phyloP scores from a whole-genome alignment of 1,140 invertebrate genomes.

The Drosophila miranda region DNA sequence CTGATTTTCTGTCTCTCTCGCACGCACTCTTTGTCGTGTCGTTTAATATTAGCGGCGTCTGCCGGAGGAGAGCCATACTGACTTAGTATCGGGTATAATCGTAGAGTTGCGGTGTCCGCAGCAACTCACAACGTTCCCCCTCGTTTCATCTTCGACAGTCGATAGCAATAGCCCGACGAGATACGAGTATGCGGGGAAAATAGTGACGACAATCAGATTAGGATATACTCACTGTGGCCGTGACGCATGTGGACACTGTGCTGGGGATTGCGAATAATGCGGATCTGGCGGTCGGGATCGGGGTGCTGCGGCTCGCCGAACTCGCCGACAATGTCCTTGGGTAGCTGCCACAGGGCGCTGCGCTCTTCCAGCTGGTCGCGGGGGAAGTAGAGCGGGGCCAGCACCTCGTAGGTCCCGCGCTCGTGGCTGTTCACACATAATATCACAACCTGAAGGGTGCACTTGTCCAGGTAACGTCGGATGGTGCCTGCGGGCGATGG shows the following conservation, averaged over 20 bases:
- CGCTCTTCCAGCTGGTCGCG: conserved; percentile 90
- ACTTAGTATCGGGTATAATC: no score
- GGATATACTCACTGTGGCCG: conserved; percentile 53
- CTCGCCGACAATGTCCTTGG: conserved; percentile 88
- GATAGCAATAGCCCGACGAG: conserved; percentile 22
- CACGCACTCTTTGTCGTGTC: no score
- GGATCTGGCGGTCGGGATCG: conserved; percentile 91
- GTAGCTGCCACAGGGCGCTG: conserved; percentile 88
- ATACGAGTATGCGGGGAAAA: not conserved
- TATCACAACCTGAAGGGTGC: conserved; percentile 88
- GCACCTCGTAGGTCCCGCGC: conserved; percentile 89
- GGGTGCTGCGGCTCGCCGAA: conserved; percentile 89
- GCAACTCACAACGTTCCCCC: no score
- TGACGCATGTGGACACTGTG: conserved; percentile 84
- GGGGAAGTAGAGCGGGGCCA: conserved; percentile 95
- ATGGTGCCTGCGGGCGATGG: conserved; percentile 88
- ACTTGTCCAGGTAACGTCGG: conserved; percentile 92
- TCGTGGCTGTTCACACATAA: conserved; percentile 88
- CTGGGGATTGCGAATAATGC: conserved; percentile 96
- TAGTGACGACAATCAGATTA: conserved; percentile 19
- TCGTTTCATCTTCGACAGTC: conserved; percentile 42
- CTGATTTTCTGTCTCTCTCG: no score
- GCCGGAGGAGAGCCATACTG: no score
- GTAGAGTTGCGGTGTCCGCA: no score
- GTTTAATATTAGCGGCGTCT: no score